Conservation (phyloP, 2,113 vertebrate species). For the Spea multiplicata region DNA sequence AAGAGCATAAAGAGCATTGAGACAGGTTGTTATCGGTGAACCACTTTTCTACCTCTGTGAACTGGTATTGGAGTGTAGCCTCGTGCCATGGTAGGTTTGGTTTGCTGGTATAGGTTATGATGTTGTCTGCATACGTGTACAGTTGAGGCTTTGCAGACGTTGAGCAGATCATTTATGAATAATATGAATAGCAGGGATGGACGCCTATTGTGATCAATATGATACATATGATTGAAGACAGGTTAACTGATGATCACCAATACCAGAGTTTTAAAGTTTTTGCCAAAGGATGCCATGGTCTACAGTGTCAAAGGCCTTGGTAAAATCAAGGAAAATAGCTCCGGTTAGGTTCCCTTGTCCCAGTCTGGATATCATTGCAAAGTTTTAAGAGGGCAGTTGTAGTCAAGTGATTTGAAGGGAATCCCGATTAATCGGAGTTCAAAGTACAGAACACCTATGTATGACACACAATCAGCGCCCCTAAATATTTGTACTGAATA, state of each 20-base stretch:
- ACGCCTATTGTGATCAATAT: not conserved
- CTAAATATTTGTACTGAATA: too few species aligned
- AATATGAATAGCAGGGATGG: not conserved
- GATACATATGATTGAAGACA: not conserved
- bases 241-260: not conserved
- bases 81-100: too few species aligned
- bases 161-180: not conserved
- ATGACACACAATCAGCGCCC: too few species aligned
- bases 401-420: too few species aligned
- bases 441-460: too few species aligned
- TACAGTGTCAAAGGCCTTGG: not conserved
- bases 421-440: too few species aligned
- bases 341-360: not conserved
- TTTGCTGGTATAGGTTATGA: not conserved
- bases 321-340: not conserved
- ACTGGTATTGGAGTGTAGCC: too few species aligned
- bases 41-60: not conserved
- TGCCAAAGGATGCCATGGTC: not conserved
- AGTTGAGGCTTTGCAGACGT: conserved; percentile 2
- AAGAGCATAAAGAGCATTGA: not conserved
- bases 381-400: too few species aligned
- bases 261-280: not conserved
- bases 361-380: not conserved
- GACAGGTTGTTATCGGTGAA: not conserved
- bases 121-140: not conserved